Evolutionary conservation across 2,888 invertebrate species (phyloP), one percentile per base, ranked within the genome.

Genomic region (Metallyticus violacea): DNA sequence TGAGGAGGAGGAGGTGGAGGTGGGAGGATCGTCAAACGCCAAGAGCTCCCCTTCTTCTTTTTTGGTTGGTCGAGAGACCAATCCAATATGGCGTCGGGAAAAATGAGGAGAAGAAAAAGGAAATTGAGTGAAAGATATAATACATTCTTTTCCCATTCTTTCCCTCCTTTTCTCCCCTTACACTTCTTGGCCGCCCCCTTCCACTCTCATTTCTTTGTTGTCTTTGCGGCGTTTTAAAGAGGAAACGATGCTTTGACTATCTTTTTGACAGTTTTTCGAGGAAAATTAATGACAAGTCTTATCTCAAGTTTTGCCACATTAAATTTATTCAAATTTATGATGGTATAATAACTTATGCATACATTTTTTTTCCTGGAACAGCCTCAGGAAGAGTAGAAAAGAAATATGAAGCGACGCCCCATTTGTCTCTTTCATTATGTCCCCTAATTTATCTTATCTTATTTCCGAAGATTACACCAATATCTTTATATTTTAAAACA

Each of bases 51-150:
- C 86, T 86, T 86, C 87, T 87, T 87, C 85, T 85, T 87, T 87
- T 87, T 87, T 86, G 83, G 87, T 87, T 86, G 87, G 86, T 81
- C 80, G 86, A 86, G 83, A 83, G 86, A 82, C 86, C 86, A 86
- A 82, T 82, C 77, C 86, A 86, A 86, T 82, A 86, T 86, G 86
- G 86, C 86, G 86, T 77, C 82, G 30, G 62, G 82, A 76, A 86
- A 81, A 83, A 83, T 83, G 83, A 83, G 77, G 77, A 83, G 77
- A 83, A 83, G 83, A 83, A 83, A 83, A 29, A 83, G 83, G 83
- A 83, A 83, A 83, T 83, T 83, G 77, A 83, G 83, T 83, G 83
- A 83, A 83, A 83, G 83, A 83, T 83, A 62, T 62, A 40, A n/a
- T 29, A 83, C 26, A 85, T 79, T 85, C 27, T 79, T 85, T 85